phyloP scores from a whole-genome alignment of 1,140 invertebrate genomes.

The Macrobrachium nipponense region DNA sequence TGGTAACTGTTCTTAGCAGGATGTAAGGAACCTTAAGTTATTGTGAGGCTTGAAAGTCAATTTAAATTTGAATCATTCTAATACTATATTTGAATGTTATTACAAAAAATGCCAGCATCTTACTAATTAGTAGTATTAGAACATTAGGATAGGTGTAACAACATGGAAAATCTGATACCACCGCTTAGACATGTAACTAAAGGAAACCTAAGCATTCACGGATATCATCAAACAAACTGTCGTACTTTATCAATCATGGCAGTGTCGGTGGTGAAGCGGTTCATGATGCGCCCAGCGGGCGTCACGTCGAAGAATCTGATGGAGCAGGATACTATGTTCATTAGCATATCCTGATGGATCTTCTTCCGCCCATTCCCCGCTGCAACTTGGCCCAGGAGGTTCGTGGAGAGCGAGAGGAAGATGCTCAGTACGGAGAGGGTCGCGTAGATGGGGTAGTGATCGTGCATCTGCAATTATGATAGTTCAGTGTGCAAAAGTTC shows the following conservation, averaged over 20 bases:
- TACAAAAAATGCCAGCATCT: neutral
- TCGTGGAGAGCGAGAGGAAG: constrained; percentile 73
- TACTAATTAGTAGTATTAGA: too few species aligned
- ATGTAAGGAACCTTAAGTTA: too few species aligned
- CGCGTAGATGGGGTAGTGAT: constrained; percentile 74
- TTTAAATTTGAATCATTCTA: too few species aligned
- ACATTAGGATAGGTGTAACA: too few species aligned
- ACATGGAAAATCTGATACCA: too few species aligned
- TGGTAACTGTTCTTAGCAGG: too few species aligned
- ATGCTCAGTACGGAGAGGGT: constrained; percentile 73
- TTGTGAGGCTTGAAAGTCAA: too few species aligned
- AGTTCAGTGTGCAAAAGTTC: neutral
- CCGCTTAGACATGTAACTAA: too few species aligned
- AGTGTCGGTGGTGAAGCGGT: constrained; percentile 73
- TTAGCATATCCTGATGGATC: constrained; percentile 76
- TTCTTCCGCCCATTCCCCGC: constrained; percentile 72
- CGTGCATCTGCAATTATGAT: constrained; percentile 64
- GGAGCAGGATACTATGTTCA: constrained; percentile 75
- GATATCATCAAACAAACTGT: too few species aligned
- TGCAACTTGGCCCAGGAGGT: constrained; percentile 67
- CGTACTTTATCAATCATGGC: constrained; percentile 76
- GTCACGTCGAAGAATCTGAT: constrained; percentile 77
- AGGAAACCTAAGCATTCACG: too few species aligned
- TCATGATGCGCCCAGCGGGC: constrained; percentile 72
- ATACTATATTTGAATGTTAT: neutral